Evolutionary conservation across 1,140 invertebrate genomes (phyloP).

Genomic region (Gerris buenoi): DNA sequence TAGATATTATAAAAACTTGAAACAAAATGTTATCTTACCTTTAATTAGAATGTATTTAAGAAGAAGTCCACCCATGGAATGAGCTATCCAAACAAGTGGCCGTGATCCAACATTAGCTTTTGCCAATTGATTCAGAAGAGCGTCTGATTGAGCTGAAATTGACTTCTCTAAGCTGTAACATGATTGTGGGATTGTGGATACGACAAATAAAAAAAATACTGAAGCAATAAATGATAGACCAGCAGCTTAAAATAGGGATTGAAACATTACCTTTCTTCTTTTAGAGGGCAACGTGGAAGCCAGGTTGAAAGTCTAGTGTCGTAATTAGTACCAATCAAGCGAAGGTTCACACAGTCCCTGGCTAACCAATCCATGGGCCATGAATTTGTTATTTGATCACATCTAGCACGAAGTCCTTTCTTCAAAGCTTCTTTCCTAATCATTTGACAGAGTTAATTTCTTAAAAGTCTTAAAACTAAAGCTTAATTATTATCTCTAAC

Average conservation of each 20-base stretch:
- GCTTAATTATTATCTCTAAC: too few species aligned
- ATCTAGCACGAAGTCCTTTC: not conserved
- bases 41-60: constrained; percentile 47
- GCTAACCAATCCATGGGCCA: constrained; percentile 55
- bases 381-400: constrained; percentile 35
- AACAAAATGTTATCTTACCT: too few species aligned
- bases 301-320: constrained; percentile 49
- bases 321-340: constrained; percentile 50
- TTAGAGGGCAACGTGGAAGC: constrained; percentile 43
- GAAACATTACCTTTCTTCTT: constrained; percentile 27
- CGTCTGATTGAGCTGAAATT: constrained; percentile 19
- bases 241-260: too few species aligned
- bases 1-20: too few species aligned
- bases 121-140: constrained; percentile 23
- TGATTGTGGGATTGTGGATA: too few species aligned
- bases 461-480: too few species aligned
- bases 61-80: constrained; percentile 53
- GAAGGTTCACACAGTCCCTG: constrained; percentile 42
- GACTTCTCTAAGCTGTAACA: not conserved
- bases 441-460: too few species aligned
- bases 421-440: constrained; percentile 5
- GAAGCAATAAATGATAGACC: too few species aligned
- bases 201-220: too few species aligned
- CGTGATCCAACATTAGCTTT: constrained; percentile 42
- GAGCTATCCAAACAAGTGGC: constrained; percentile 55